Evolutionary conservation across 2,888 invertebrate species (phyloP).

Genomic region (Cylindroiulus punctatus): DNA sequence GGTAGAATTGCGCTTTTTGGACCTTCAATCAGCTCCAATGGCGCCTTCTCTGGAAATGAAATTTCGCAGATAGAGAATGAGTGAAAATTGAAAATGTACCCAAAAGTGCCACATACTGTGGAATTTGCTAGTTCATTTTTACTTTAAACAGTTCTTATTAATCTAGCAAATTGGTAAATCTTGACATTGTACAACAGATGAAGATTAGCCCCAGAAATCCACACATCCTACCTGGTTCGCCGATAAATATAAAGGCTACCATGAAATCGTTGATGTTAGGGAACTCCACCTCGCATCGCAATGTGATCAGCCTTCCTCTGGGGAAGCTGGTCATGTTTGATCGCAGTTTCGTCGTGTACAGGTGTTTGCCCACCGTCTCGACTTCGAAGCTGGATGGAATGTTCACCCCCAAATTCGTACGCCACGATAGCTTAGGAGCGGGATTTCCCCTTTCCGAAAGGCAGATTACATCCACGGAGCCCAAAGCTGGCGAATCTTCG

Average conservation of each 20-base stretch:
- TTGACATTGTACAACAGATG: no score
- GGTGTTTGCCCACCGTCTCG: not conserved
- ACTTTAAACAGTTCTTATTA: no score
- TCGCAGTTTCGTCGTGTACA: not conserved
- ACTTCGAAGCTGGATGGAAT: not conserved
- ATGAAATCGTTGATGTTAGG: not conserved
- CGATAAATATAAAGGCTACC: not conserved
- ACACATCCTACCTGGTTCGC: not conserved
- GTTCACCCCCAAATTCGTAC: not conserved
- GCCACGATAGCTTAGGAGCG: not conserved
- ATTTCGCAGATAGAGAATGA: no score
- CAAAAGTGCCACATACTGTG: no score
- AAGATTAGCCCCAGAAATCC: no score
- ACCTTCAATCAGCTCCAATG: no score
- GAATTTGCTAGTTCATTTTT: no score
- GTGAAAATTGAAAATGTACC: no score
- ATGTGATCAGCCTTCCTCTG: not conserved
- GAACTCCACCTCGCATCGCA: not conserved
- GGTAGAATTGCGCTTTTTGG: no score
- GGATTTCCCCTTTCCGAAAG: conserved; percentile 2
- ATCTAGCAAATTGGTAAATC: no score
- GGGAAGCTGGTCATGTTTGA: not conserved
- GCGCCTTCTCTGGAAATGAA: no score
- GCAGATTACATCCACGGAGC: not conserved
- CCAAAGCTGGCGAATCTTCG: not conserved